Percentiles rank a stretch among this genome's conserved stretches.
These are phyloP conservation scores for Ellobius talpinus DNA, from an alignment of 2,113 vertebrate genomes.

Conservation along the genomic window DNA sequence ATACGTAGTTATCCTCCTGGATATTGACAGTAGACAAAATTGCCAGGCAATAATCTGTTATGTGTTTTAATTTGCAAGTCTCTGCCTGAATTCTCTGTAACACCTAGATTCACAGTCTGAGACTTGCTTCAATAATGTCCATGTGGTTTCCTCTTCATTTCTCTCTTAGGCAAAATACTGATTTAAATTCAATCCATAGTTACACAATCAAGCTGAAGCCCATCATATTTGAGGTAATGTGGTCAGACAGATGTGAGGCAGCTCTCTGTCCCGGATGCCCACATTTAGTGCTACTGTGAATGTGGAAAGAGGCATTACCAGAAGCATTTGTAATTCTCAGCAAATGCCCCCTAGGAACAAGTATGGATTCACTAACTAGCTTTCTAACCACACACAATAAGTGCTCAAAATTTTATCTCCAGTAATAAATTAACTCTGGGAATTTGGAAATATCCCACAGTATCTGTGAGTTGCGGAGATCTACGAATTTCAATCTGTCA, in stretches of 20 bases:
- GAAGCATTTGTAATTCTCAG: neutral
- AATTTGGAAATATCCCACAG: neutral
- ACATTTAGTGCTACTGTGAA: neutral
- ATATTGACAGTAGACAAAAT: no score
- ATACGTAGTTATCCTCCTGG: no score
- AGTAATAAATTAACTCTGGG: slow-evolving; percentile 56
- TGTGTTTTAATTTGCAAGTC: neutral
- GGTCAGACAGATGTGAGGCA: neutral
- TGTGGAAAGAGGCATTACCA: neutral
- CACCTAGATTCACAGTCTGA: neutral
- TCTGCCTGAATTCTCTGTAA: neutral
- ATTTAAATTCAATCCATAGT: neutral
- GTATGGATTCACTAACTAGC: neutral
- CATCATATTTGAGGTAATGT: neutral
- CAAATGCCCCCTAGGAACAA: slow-evolving; percentile 32
- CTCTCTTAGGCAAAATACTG: neutral
- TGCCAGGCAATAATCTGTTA: no score
- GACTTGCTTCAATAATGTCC: neutral
- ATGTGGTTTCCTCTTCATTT: neutral
- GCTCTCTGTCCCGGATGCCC: neutral
- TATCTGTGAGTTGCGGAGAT: neutral
- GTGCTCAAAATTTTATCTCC: neutral
- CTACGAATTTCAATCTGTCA: neutral
- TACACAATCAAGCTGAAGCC: rapidly evolving
- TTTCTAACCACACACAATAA: neutral